These are phyloP conservation scores for Sarcophaga rosellei DNA, from an alignment of 2,888 invertebrate species.

Conservation along the genomic window DNA sequence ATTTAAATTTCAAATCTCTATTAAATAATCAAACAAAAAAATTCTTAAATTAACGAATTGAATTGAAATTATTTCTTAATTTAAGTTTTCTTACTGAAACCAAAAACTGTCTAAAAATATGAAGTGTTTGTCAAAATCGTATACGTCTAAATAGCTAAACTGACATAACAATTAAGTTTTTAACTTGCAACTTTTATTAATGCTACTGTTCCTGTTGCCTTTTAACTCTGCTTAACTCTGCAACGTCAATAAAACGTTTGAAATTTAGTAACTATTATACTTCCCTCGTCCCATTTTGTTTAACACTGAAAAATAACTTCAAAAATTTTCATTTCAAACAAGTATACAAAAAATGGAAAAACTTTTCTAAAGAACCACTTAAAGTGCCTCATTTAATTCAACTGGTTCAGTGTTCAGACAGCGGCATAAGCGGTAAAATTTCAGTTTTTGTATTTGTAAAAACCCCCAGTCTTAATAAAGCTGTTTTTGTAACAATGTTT, in stretches of 20 bases:
- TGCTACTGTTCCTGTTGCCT: too few relatives aligned
- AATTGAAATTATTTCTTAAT: too few relatives aligned
- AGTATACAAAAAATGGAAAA: background rate
- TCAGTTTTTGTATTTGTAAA: conserved; percentile 7
- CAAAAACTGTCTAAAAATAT: conserved; percentile 41
- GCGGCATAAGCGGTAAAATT: conserved; percentile 19
- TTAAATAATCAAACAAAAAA: too few relatives aligned
- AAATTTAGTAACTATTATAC: background rate
- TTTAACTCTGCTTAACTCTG: background rate
- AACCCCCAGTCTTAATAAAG: conserved; percentile 35
- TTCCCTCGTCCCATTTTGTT: background rate
- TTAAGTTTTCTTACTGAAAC: background rate
- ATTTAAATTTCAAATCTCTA: too few relatives aligned
- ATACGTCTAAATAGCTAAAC: conserved; percentile 2
- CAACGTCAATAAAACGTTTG: background rate
- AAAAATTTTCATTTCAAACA: conserved; percentile 17
- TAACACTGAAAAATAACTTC: background rate
- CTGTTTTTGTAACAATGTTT: conserved; percentile 5
- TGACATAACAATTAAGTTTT: conserved; percentile 66
- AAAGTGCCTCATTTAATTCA: conserved; percentile 32
- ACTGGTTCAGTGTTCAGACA: conserved; percentile 20
- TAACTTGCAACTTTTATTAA: background rate
- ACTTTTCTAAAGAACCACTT: conserved; percentile 21
- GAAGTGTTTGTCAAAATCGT: conserved; percentile 51
- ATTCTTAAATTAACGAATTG: too few relatives aligned